Conservation (phyloP, 2,113 vertebrate genomes). For the Sapayoa aenigma region DNA sequence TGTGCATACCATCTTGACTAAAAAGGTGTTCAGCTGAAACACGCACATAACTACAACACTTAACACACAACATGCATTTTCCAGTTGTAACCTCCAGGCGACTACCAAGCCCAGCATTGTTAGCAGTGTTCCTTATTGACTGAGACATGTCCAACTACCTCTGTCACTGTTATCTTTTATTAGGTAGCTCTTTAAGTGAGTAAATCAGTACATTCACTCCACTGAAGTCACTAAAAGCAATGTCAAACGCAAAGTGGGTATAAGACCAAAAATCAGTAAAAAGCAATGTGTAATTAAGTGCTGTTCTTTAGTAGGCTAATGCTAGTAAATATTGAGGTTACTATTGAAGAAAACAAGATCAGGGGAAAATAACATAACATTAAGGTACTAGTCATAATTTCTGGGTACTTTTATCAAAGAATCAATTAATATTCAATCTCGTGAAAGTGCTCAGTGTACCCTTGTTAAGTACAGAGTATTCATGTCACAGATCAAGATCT, state of each 20-base stretch:
- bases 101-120: background rate
- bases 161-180: background rate
- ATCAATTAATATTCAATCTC: background rate
- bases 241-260: background rate
- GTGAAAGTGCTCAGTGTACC: background rate
- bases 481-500: background rate
- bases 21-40: background rate
- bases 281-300: background rate
- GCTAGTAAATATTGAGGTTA: background rate
- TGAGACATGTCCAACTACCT: background rate
- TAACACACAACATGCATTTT: background rate
- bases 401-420: background rate
- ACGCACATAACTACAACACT: background rate
- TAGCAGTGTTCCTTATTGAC: background rate
- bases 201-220: background rate
- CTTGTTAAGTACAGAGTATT: background rate
- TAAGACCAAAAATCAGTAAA: background rate
- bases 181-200: background rate
- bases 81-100: background rate
- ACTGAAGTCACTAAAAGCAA: background rate
- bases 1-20: background rate
- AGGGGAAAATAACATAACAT: background rate
- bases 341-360: background rate
- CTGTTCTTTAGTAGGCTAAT: background rate
- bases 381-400: background rate